Evolutionary conservation across 2,888 invertebrate species (phyloP).

Genomic region (Macrophya annulata): DNA sequence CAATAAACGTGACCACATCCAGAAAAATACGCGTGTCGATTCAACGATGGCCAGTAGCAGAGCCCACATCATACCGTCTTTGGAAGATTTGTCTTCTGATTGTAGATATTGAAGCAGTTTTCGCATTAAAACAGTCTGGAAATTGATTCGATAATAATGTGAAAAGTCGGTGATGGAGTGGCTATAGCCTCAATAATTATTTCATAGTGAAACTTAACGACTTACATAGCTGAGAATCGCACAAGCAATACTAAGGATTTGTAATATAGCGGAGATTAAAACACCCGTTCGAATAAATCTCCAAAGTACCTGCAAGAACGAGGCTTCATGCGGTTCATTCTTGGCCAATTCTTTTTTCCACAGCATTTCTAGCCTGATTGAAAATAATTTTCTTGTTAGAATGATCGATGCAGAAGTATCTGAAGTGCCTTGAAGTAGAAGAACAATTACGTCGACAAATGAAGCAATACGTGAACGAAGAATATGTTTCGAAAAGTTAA

Average conservation of each 20-base stretch:
- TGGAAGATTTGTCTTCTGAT: conserved; percentile 74
- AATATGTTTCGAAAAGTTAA: too few species aligned
- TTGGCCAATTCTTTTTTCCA: conserved; percentile 81
- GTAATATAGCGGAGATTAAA: conserved; percentile 77
- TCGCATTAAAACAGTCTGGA: conserved; percentile 80
- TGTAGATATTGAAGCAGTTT: conserved; percentile 78
- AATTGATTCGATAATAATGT: conserved; percentile 6
- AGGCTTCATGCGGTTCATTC: conserved; percentile 79
- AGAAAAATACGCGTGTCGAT: conserved; percentile 78
- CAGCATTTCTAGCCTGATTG: conserved; percentile 79
- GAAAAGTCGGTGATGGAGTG: not conserved
- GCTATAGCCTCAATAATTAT: not conserved
- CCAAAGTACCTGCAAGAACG: conserved; percentile 79
- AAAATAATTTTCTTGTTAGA: not conserved
- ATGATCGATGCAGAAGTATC: not conserved
- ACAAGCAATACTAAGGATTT: conserved; percentile 76
- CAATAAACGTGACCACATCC: conserved; percentile 80
- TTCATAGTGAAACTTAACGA: not conserved
- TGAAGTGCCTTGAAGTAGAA: too few species aligned
- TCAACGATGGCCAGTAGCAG: conserved; percentile 79
- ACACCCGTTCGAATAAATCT: conserved; percentile 80
- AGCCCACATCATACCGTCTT: conserved; percentile 80
- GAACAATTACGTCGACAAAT: not conserved
- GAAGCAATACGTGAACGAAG: too few species aligned
- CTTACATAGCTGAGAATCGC: conserved; percentile 81